Percentiles rank a stretch among this genome's conserved stretches.
phyloP scores from a whole-genome alignment of 2,888 invertebrate species.

The Prostheceraeus crozeri region DNA sequence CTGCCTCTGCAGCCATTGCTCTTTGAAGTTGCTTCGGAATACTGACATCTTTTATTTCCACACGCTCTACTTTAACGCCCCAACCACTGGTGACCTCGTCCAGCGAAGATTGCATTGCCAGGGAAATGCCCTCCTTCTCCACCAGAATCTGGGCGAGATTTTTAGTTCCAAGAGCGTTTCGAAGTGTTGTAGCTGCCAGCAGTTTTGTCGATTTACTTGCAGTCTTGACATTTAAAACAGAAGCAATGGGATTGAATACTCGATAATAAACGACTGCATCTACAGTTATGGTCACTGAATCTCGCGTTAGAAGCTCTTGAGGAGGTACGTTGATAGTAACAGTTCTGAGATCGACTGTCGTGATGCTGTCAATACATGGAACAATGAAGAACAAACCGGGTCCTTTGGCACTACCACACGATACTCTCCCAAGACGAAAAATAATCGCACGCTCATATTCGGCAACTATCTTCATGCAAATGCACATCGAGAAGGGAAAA shows the following conservation, averaged over 20 bases:
- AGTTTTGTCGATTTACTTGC: constrained; percentile 41
- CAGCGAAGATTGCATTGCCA: too few relatives aligned
- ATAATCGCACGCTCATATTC: constrained; percentile 87
- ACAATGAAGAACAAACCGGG: constrained; percentile 84
- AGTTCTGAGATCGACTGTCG: constrained; percentile 41
- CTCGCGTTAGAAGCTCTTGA: constrained; percentile 46
- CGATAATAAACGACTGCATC: constrained; percentile 45
- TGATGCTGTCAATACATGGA: constrained; percentile 63
- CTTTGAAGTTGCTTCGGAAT: constrained; percentile 51
- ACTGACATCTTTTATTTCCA: too few relatives aligned
- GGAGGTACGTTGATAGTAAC: constrained; percentile 42
- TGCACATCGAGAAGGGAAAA: constrained; percentile 36
- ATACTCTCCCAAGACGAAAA: constrained; percentile 74
- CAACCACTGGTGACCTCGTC: too few relatives aligned
- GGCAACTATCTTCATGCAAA: constrained; percentile 69
- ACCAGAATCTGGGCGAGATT: constrained; percentile 46
- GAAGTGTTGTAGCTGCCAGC: constrained; percentile 42
- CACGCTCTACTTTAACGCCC: too few relatives aligned
- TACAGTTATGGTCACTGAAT: constrained; percentile 51
- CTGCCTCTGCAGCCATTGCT: constrained; percentile 56
- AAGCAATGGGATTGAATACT: constrained; percentile 40
- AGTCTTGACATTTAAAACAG: constrained; percentile 42
- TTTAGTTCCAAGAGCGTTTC: constrained; percentile 44
- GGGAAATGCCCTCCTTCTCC: constrained; percentile 48
- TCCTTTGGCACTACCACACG: constrained; percentile 81